A percentile compares a stretch with the other conserved stretches of the same genome.
phyloP scores from a whole-genome alignment of 2,888 invertebrate species.

The Physocephala rufipes region DNA sequence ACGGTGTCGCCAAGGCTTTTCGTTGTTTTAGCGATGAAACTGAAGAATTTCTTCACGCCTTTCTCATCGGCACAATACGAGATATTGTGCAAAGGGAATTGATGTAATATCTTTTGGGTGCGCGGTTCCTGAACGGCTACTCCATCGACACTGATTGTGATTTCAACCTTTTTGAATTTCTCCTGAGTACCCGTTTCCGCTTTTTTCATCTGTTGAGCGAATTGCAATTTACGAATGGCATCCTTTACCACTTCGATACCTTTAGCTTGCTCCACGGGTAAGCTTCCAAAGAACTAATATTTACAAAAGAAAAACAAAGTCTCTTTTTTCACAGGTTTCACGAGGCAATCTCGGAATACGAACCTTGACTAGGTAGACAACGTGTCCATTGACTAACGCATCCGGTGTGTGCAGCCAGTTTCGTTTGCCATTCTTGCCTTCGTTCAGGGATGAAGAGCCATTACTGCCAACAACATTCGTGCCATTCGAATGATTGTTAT shows the following conservation, averaged over 20 bases:
- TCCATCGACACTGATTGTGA: conserved; percentile 97
- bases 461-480: conserved; percentile 64
- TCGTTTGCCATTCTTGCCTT: conserved; percentile 66
- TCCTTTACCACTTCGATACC: conserved; percentile 98
- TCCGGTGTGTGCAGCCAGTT: conserved; percentile 97
- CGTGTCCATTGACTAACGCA: conserved; percentile 91
- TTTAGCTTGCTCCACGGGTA: conserved; percentile 94
- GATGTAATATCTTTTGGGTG: conserved; percentile 85
- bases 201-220: conserved; percentile 90
- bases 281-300: conserved; percentile 88
- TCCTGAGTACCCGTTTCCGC: conserved; percentile 82
- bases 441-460: conserved; percentile 58
- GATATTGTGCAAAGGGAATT: conserved; percentile 96
- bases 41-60: conserved; percentile 95
- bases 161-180: conserved; percentile 90
- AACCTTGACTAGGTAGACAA: conserved; percentile 95
- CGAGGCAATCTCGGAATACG: background rate
- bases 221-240: conserved; percentile 94
- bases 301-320: background rate
- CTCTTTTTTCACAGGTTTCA: background rate
- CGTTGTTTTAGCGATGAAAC: conserved; percentile 64
- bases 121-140: conserved; percentile 87
- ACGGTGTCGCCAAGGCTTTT: conserved; percentile 45
- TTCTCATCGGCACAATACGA: conserved; percentile 99
- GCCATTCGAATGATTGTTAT: conserved; percentile 61